Percentiles rank a stretch among this genome's conserved stretches.
Conservation (phyloP, 1,140 invertebrate species). For the Brachionus plicatilis region DNA sequence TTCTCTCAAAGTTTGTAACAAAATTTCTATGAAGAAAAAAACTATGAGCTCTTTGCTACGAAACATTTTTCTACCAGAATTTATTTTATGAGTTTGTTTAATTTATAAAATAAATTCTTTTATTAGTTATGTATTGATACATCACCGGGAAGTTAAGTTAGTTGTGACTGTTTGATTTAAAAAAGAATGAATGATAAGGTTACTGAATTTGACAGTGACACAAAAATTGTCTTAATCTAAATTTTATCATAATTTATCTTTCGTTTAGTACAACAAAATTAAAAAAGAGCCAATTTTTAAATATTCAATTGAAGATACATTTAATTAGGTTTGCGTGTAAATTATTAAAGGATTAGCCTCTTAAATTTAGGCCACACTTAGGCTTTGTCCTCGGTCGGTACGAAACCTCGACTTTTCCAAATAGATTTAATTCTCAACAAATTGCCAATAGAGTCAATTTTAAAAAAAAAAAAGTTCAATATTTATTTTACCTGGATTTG, state of each 20-base stretch:
- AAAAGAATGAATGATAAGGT: too few relatives aligned
- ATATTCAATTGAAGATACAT: background rate
- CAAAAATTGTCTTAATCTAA: background rate
- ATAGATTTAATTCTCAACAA: background rate
- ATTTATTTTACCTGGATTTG: background rate
- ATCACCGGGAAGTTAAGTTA: too few relatives aligned
- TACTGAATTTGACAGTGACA: too few relatives aligned
- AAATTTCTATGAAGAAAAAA: too few relatives aligned
- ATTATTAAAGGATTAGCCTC: background rate
- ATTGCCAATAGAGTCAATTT: background rate
- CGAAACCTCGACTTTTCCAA: background rate
- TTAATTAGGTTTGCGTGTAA: background rate
- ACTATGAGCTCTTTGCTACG: too few relatives aligned
- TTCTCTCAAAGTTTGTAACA: too few relatives aligned
- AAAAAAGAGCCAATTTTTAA: background rate
- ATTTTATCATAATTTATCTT: background rate
- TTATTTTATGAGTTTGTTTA: too few relatives aligned
- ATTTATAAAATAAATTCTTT: too few relatives aligned
- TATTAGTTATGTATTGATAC: too few relatives aligned
- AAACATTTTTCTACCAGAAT: too few relatives aligned
- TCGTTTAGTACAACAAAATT: background rate
- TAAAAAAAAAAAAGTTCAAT: background rate
- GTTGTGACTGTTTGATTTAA: too few relatives aligned
- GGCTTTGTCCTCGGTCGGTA: background rate
- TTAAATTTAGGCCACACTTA: background rate